phyloP scores from a whole-genome alignment of 2,888 invertebrate species.

The Criorhina ranunculi region DNA sequence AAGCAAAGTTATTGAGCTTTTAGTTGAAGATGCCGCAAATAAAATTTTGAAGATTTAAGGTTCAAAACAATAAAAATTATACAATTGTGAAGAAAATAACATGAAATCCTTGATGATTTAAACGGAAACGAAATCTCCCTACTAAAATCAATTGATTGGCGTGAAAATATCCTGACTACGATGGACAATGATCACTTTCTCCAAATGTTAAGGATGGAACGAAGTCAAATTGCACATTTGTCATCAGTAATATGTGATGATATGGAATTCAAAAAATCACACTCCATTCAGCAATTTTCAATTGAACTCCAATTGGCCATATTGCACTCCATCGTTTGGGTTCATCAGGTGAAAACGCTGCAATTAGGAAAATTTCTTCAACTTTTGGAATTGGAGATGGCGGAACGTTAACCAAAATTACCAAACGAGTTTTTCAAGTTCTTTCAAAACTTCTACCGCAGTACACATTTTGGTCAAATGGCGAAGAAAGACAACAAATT shows the following conservation, averaged over 20 bases:
- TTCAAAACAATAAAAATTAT: no score
- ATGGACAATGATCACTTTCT: slow-evolving; percentile 58
- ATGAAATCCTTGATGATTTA: no score
- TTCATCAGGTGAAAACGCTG: slow-evolving; percentile 52
- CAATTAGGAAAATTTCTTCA: slow-evolving; percentile 50
- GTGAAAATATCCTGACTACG: slow-evolving; percentile 51
- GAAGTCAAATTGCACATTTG: slow-evolving; percentile 44
- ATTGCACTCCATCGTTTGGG: slow-evolving; percentile 7
- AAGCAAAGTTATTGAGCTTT: no score
- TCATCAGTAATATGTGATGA: slow-evolving; percentile 3
- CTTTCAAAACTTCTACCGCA: slow-evolving; percentile 14
- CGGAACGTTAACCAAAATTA: slow-evolving; percentile 56
- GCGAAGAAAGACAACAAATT: slow-evolving; percentile 46
- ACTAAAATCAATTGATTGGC: background rate
- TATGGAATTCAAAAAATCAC: slow-evolving; percentile 10
- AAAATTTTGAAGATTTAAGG: no score
- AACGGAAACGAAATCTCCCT: background rate
- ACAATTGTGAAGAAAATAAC: no score
- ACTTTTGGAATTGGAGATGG: slow-evolving; percentile 59
- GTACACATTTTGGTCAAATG: slow-evolving; percentile 47
- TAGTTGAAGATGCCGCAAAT: no score
- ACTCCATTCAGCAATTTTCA: slow-evolving; percentile 5
- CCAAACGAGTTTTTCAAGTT: slow-evolving; percentile 35
- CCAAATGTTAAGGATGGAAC: slow-evolving; percentile 55
- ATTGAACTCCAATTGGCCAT: slow-evolving; percentile 13